phyloP scores from a whole-genome alignment of 2,113 vertebrate genomes.

The Sebastes fasciatus region DNA sequence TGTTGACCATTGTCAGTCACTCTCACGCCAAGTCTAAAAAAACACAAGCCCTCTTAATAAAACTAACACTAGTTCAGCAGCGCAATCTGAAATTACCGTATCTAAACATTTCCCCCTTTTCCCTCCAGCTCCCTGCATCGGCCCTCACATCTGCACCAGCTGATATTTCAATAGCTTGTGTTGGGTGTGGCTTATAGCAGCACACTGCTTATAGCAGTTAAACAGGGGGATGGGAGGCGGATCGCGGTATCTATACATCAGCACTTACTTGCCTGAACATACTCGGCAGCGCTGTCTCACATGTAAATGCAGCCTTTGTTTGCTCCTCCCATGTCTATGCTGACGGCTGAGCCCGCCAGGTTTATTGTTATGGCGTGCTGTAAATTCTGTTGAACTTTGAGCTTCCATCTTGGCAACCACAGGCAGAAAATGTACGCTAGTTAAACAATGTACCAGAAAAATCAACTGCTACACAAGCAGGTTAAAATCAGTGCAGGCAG shows the following conservation, averaged over 20 bases:
- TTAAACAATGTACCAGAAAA: slow-evolving; percentile 30
- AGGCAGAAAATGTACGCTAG: slow-evolving; percentile 44
- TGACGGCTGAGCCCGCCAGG: slow-evolving; percentile 48
- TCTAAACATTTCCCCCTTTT: slow-evolving; percentile 41
- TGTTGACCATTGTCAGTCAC: slow-evolving; percentile 51
- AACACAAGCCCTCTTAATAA: background rate
- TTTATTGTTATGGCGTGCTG: slow-evolving; percentile 75
- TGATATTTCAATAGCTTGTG: slow-evolving; percentile 72
- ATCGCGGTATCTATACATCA: slow-evolving; percentile 72
- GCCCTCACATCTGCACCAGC: slow-evolving; percentile 61
- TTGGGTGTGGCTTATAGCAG: slow-evolving; percentile 74
- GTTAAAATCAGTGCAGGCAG: background rate
- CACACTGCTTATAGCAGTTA: slow-evolving; percentile 57
- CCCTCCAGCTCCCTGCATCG: slow-evolving; percentile 34
- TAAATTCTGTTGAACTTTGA: slow-evolving; percentile 83
- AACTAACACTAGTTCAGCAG: background rate
- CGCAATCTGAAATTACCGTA: slow-evolving; percentile 26
- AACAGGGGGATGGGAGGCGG: slow-evolving; percentile 71
- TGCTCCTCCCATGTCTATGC: slow-evolving; percentile 63
- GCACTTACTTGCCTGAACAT: slow-evolving; percentile 62
- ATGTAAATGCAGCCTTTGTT: slow-evolving; percentile 76
- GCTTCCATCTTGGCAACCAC: slow-evolving; percentile 65
- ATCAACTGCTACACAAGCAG: background rate
- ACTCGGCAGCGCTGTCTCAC: slow-evolving; percentile 58
- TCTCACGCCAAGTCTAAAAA: slow-evolving; percentile 23